A percentile compares a stretch with the other conserved stretches of the same genome.
Conservation (phyloP, 2,113 vertebrate genomes). For the Variabilichromis moorii region DNA sequence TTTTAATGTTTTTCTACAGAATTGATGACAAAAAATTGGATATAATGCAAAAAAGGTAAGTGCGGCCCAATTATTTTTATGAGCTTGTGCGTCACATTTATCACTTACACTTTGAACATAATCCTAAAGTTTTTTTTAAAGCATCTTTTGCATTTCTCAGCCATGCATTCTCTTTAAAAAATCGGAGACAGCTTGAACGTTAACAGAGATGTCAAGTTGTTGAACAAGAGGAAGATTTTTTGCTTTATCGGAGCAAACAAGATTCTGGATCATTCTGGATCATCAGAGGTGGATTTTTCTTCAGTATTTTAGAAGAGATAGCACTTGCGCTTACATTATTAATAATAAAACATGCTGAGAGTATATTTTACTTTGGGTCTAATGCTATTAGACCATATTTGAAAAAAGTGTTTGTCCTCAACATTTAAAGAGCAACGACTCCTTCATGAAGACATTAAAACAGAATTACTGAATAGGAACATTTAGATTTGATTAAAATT, state of each 20-base stretch:
- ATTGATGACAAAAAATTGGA: not conserved
- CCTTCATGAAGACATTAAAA: not conserved
- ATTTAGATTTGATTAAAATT: not conserved
- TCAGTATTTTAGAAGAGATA: not conserved
- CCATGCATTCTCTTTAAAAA: not conserved
- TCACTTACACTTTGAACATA: not conserved
- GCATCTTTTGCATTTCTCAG: not conserved
- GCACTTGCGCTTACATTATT: not conserved
- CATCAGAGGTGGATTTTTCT: not conserved
- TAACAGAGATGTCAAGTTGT: not conserved
- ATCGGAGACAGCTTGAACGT: not conserved
- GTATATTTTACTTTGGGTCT: not conserved
- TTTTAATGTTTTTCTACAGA: not conserved
- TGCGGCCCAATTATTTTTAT: not conserved
- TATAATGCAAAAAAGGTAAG: not conserved
- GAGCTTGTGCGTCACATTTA: not conserved
- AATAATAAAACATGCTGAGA: not conserved
- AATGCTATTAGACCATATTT: not conserved
- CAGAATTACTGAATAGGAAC: not conserved
- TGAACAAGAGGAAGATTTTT: not conserved
- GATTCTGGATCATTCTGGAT: not conserved
- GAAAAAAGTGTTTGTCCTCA: not conserved
- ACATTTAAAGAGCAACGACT: not conserved
- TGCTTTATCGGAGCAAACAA: not conserved
- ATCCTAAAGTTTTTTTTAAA: not conserved